Evolutionary conservation across 1,140 invertebrate genomes (phyloP), one percentile per base, ranked within the genome.

Genomic region (Scaptomyza montana): DNA sequence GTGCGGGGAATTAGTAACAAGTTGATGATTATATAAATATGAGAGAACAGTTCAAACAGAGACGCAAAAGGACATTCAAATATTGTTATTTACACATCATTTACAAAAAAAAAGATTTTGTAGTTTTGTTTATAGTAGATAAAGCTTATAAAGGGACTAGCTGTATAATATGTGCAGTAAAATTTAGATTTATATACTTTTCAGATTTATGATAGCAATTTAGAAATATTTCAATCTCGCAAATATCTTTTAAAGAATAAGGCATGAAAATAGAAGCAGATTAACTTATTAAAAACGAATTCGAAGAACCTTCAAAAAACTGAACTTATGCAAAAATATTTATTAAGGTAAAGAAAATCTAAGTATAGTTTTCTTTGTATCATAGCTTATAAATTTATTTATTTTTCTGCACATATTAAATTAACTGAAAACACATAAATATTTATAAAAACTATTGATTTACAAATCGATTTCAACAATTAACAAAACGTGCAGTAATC

Each of bases 1-100:
- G 45, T 71, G 54, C 47, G 53, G 69, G 47, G 41, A 54, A 28
- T 69, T 69, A 69, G 66, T 69, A 54, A 69, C 30, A 62, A 41
- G 12, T 54, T 16, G n/a, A 12, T 36, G 10, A 50, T n/a, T 36
- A 30, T 43, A 53, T 50, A 33, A 4, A 33, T 33, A 33, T 51
- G 39, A 43, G 13, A 39, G 60, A 36, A 64, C 45, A 57, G 47
- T 49, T 50, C 36, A 13, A 64, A 64, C 28, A 64, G 21, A 66
- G 33, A 49, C 30, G 30, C n/a, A 5, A 39, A 28, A 56, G 63
- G 30, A 56, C 19, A 46, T 30, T 6, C n/a, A 47, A n/a, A 54
- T 25, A 51, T 8, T 12, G 50, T 36, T 54, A 53, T 19, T 46
- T 19, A 62, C 12, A 54, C 50, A 5, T 43, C 45, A 19, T 51